Base-by-base conservation (phyloP, 2,888 invertebrate species). In the Hemithea aestivaria region DNA sequence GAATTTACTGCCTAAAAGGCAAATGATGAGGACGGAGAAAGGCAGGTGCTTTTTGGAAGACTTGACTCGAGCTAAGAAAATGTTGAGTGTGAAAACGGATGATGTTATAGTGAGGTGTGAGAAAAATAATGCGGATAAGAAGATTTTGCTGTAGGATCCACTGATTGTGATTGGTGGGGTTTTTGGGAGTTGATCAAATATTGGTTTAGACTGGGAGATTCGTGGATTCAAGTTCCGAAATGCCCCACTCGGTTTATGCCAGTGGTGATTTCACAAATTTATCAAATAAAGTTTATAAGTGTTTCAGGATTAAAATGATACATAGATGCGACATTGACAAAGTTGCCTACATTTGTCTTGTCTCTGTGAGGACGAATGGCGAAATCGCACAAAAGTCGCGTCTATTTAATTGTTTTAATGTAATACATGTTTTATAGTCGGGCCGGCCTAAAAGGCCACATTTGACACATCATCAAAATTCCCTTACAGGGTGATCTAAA, bases 41-140 rank as follows among this genome's bases (percentile, higher is more conserved):
- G 87, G 87, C 0, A 68, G 69, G 50, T 70, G 67, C 44, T 80
- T 87, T 30, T 50, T 83, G 20, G 84, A 84, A 3, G 79, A 85
- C 39, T 53, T 87, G 60, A 71, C 63, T 1, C 65, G 74, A 38
- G 84, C 85, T 6, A 80, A 80, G 51, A 77, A 82, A 36, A 38
- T 83, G 59, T 54, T 85, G 49, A 68, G 66, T 8, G 59, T 51
- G 1, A 65, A 70, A 7, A 56, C 53, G 0, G 77, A 78, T 10
- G 73, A 79, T 26, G 66, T 79, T 7, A 51, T 75, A 7, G 49
- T 71, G 3, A 57, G 58, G 24, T 65, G 63, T 33, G 65, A 32
- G 1, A 16, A 10, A 2, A 35, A 67, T 10, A 69, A 64, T 28
- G 29, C 56, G 20, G 70, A 72, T 1, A 66, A 66, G 37, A 73